phyloP scores from a whole-genome alignment of 2,888 invertebrate genomes.

The Hartigia nigra region DNA sequence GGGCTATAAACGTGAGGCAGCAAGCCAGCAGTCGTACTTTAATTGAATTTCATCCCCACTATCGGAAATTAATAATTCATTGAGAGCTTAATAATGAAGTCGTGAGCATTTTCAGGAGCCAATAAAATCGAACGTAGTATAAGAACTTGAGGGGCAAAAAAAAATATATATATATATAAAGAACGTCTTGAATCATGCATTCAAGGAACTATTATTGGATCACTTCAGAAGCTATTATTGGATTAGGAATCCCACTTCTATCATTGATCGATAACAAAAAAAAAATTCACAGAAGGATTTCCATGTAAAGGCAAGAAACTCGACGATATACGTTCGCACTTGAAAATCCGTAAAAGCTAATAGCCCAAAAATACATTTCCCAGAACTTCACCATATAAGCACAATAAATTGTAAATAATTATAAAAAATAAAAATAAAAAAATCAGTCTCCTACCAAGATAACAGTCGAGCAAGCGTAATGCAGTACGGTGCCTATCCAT shows the following conservation, averaged over 20 bases:
- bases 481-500: not conserved
- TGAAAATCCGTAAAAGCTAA: not conserved
- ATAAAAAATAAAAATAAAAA: no score
- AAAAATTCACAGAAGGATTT: not conserved
- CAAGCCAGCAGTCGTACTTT: not conserved
- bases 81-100: constrained; percentile 2
- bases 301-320: not conserved
- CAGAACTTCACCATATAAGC: not conserved
- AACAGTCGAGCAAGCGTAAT: not conserved
- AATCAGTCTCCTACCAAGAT: not conserved
- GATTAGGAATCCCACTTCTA: not conserved
- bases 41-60: not conserved
- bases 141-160: not conserved
- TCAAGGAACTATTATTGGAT: not conserved
- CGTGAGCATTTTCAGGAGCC: not conserved
- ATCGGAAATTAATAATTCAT: constrained; percentile 7
- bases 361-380: not conserved
- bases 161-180: no score
- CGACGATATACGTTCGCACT: not conserved
- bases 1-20: not conserved
- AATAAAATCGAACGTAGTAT: not conserved
- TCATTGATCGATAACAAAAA: not conserved
- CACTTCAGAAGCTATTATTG: not conserved
- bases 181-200: not conserved
- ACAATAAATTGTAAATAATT: not conserved